A percentile compares a stretch with the other conserved stretches of the same genome.
These are phyloP conservation scores for Pegoplata infirma DNA, from an alignment of 2,888 invertebrate genomes.

Conservation along the genomic window DNA sequence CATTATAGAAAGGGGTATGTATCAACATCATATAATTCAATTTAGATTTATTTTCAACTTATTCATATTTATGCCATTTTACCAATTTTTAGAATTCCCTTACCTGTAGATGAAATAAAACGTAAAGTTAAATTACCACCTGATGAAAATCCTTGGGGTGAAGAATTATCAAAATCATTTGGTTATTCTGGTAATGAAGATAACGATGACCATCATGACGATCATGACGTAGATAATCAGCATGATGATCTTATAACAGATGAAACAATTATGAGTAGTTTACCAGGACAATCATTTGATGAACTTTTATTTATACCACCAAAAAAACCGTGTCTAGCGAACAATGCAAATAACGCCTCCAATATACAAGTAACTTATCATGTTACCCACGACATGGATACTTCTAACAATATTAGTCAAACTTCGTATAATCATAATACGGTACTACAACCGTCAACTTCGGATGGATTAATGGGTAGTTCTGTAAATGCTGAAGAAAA, in stretches of 20 bases:
- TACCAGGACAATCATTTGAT: slow-evolving; percentile 35
- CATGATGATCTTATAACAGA: slow-evolving; percentile 66
- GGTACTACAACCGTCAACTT: neutral
- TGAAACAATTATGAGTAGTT: slow-evolving; percentile 48
- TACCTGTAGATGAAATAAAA: slow-evolving; percentile 59
- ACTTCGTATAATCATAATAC: slow-evolving; percentile 11
- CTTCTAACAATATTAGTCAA: neutral
- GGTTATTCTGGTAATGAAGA: slow-evolving; percentile 59
- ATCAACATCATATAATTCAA: neutral
- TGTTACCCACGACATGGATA: slow-evolving; percentile 32
- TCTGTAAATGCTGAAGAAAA: slow-evolving; percentile 64
- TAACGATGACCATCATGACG: slow-evolving; percentile 18
- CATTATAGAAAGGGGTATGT: slow-evolving; percentile 72
- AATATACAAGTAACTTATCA: slow-evolving; percentile 45
- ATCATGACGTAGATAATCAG: slow-evolving; percentile 49
- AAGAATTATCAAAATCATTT: slow-evolving; percentile 67
- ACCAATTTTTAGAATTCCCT: slow-evolving; percentile 47
- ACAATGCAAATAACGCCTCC: slow-evolving; percentile 1
- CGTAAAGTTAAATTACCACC: slow-evolving; percentile 33
- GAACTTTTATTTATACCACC: slow-evolving; percentile 53
- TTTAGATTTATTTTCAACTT: too few species aligned
- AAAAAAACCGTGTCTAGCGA: slow-evolving; percentile 40
- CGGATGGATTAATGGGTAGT: neutral
- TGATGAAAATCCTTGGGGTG: slow-evolving; percentile 70
- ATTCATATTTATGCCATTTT: neutral